Base-by-base conservation (phyloP, 2,113 vertebrate genomes). In the Amblyornis subalaris region DNA sequence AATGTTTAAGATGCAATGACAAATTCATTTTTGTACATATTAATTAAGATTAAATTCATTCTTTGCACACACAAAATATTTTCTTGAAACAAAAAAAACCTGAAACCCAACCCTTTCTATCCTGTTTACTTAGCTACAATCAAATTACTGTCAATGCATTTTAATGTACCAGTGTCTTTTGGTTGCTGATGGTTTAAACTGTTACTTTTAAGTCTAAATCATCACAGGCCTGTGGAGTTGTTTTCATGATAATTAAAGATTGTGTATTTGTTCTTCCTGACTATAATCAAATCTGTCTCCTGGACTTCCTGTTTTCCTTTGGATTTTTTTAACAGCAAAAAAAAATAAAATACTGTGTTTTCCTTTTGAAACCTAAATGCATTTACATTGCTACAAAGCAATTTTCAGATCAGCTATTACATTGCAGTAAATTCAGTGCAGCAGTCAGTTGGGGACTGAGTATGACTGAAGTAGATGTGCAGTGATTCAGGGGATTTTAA, bases 201-300 rank as follows among this genome's bases (percentile, higher is more conserved):
- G 44, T 22, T 79, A 26, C 42, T 54, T 44, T 64, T 87, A 81
- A 69, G 78, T 89, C 51, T 12, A 42, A 88, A 47, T 62, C 2
- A 3, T 54, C 48, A 36, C 35, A 69, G 33, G 33, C 47, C 48
- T 89, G 16, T 69, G 40, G 60, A 61, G 4, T 50, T 92, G 36
- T 82, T 93, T 92, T 66, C 53, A 14, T 74, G 72, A 81, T 77
- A 74, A 75, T 60, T 69, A 73, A 66, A 89, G 83, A 60, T 44
- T 31, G 21, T 61, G 26, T 74, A 25, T 89, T 89, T 10, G 7
- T 54, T 44, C 74, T 94, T 86, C 77, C 50, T 65, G 85, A 61
- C 50, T 64, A 14, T 95, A 96, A 97, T 93, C 60, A 92, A 92
- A 89, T 96, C 42, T 94, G 89, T 89, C 70, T 92, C 51, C 48